phyloP scores from a whole-genome alignment of 2,113 vertebrate genomes.

The Corythoichthys haematopterus region DNA sequence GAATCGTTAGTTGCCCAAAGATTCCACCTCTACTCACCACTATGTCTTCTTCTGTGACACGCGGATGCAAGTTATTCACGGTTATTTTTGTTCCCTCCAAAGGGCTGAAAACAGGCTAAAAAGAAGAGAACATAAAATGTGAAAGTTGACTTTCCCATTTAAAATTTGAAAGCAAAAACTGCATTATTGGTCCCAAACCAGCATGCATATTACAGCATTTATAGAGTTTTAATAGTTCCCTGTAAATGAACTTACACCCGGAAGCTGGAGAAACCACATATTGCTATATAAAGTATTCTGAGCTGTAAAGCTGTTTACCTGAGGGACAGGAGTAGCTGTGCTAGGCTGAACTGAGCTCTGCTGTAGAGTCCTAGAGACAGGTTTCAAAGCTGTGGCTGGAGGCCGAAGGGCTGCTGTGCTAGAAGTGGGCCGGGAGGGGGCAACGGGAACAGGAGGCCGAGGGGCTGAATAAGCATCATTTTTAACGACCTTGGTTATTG shows the following conservation, averaged over 20 bases:
- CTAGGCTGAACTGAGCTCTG: constrained; percentile 46
- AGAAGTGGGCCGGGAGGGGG: constrained; percentile 53
- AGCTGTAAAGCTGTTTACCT: constrained; percentile 52
- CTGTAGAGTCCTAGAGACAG: constrained; percentile 81
- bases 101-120: constrained; percentile 84
- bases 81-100: constrained; percentile 98
- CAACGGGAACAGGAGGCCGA: constrained; percentile 64
- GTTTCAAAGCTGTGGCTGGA: constrained; percentile 74
- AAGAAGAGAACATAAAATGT: constrained; percentile 9
- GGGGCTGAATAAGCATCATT: constrained; percentile 89
- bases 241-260: neutral
- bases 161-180: too few species aligned
- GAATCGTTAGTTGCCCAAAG: too few species aligned
- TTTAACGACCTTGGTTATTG: constrained; percentile 96
- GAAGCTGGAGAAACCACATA: neutral
- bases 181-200: too few species aligned
- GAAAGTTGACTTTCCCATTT: too few species aligned
- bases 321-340: constrained; percentile 59
- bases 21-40: constrained; percentile 77
- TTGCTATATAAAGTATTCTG: neutral
- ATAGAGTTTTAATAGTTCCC: neutral
- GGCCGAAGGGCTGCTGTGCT: constrained; percentile 53
- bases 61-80: constrained; percentile 92
- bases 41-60: constrained; percentile 97
- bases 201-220: neutral